Base-by-base conservation (phyloP, 2,797 vertebrate species). In the Chelon labrosus region DNA sequence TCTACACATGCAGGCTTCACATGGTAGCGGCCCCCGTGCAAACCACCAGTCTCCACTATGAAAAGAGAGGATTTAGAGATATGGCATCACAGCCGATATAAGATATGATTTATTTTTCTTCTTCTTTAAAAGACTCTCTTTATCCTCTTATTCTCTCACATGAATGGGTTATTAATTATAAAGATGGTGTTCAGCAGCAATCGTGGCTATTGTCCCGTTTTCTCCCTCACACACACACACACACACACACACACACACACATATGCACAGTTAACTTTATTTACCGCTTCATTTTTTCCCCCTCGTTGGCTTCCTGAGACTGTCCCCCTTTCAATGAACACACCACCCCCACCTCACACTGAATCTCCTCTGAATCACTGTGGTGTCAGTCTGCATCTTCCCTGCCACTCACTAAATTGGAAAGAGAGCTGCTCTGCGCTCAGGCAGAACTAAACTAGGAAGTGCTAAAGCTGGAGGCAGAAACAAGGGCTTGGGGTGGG, bases 401-500 rank as follows among this genome's bases (percentile, higher is more conserved):
- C 91, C 93, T 93, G 90, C 92, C 92, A 93, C 89, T 90, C 88
- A 84, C 91, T 94, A 95, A 95, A 95, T 88, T 94, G 92, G 93
- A 93, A 92, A 88, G 88, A 91, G 92, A 94, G 93, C 84, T 88
- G 88, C 93, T 95, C 92, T 93, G 92, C 91, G 88, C 93, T 96
- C 94, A 94, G 37, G 90, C 96, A 96, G 96, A 96, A 96, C 89
- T 96, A 96, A 96, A 95, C 95, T 94, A 95, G 93, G 95, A 96
- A 96, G 93, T 95, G 96, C 96, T 88, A 88, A 96, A 96, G 94
- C 93, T 93, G 91, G 90, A 90, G 88, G 91, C 91, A 95, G 95
- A 93, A 93, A 94, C 94, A 93, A 95, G 83, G 86, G 83, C 83
- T 78, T 69, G 60, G 83, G 60, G 65, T 63, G 74, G 78, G 53